Percentiles rank a stretch among this genome's conserved stretches.
These are phyloP conservation scores for Vidua chalybeata DNA, from an alignment of 2,113 vertebrate species.

Conservation along the genomic window DNA sequence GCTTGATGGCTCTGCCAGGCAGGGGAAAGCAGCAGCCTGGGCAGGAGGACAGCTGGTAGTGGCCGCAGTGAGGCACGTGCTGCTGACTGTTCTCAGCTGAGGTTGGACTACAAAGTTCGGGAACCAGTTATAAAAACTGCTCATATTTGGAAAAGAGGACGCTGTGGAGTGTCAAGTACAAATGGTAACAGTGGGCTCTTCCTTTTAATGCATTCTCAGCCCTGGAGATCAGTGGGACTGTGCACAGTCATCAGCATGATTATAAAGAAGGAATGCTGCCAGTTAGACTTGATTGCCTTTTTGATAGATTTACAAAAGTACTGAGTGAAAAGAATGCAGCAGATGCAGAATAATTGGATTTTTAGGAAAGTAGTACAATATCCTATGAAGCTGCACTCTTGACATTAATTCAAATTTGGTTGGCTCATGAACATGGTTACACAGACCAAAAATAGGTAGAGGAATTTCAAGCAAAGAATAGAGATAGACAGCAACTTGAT, in stretches of 20 bases:
- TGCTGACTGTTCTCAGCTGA: not conserved
- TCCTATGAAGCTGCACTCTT: slow-evolving; percentile 40
- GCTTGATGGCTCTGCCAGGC: not conserved
- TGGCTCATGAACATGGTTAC: not conserved
- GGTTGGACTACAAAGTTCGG: not conserved
- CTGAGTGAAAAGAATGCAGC: slow-evolving; percentile 46
- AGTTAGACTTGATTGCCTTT: slow-evolving; percentile 62
- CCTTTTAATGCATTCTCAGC: not conserved
- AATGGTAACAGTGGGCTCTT: not conserved
- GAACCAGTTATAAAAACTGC: not conserved
- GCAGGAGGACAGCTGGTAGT: not conserved
- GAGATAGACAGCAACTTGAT: not conserved
- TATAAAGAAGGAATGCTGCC: slow-evolving; percentile 38
- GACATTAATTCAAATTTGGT: slow-evolving; percentile 44
- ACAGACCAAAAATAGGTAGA: slow-evolving; percentile 24
- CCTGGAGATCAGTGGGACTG: not conserved
- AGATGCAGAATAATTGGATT: slow-evolving; percentile 58
- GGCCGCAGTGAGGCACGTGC: not conserved
- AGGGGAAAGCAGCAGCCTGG: not conserved
- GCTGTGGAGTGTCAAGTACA: not conserved
- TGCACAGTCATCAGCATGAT: fast-evolving
- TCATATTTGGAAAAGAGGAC: not conserved
- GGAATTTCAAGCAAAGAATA: slow-evolving; percentile 13
- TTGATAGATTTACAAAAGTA: slow-evolving; percentile 49
- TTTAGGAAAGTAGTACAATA: slow-evolving; percentile 43